Evolutionary conservation across 2,888 invertebrate genomes (phyloP), one percentile per base, ranked within the genome.

Genomic region (Temnothorax rugatulus): DNA sequence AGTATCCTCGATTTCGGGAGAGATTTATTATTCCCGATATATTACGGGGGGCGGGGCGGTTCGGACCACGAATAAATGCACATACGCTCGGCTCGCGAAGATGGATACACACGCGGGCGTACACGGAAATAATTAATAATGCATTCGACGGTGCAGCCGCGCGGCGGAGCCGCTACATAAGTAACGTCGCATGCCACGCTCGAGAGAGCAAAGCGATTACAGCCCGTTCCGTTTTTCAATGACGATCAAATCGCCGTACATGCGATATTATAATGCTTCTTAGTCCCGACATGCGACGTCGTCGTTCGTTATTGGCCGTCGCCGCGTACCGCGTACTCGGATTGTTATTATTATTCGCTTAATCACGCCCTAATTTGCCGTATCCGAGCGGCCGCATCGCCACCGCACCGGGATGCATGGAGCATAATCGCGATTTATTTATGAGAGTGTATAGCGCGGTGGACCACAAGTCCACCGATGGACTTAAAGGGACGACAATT

Each of bases 271-370:
- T 59, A 79, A 73, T 79, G 47, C 47, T 73, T 79, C 73, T 79
- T 79, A 47, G 34, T 47, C 44, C 18, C n/a, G 44, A 54, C 79
- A 79, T 79, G 79, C 79, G 79, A 79, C 59, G 44, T 59, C 79
- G 69, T 34, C 79, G 44, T 71, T 59, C 73, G 47, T 69, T 47
- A 44, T 66, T 38, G 52, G 34, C 21, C 79, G 69, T 29, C 54
- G 57, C 57, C 57, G 75, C n/a, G 44, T 52, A 52, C 57, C 73
- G 47, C 50, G 66, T 54, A 71, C 79, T 47, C 59, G 34, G 79
- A 81, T 73, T 59, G 74, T 73, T 81, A 81, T 81, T 81, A 81
- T 81, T 81, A 81, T 73, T 81, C 74, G 79, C 79, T 81, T 81
- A 81, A 81, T 81, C 79, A 59, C 79, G 74, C 47, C 79, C 79